Percentiles rank a stretch among this genome's conserved stretches.
These are phyloP conservation scores for Drosophila lini DNA, from an alignment of 1,140 invertebrate genomes.

Conservation along the genomic window DNA sequence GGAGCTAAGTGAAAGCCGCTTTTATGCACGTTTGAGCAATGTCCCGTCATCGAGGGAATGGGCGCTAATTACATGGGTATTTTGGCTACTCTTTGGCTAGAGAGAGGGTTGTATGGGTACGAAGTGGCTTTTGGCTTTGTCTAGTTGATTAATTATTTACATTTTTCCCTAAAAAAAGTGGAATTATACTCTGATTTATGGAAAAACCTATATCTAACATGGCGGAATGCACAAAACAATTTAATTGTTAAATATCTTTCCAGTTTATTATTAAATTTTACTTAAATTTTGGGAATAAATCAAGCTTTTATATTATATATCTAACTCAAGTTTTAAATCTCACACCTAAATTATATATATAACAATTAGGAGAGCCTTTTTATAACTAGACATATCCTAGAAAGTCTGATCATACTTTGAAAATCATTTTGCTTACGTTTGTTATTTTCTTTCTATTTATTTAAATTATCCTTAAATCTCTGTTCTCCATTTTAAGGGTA, in stretches of 20 bases:
- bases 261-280: not conserved
- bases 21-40: slow-evolving; percentile 66
- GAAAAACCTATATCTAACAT: not conserved
- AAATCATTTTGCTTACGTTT: not conserved
- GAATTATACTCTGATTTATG: not conserved
- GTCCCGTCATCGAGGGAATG: slow-evolving; percentile 18
- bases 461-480: not conserved
- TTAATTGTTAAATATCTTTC: not conserved
- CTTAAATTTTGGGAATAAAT: too few species aligned
- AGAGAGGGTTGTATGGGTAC: not conserved
- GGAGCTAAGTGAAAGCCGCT: slow-evolving; percentile 60
- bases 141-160: not conserved
- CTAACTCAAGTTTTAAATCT: too few species aligned
- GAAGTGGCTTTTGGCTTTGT: not conserved
- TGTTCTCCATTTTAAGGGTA: slow-evolving; percentile 7
- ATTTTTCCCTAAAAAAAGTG: too few species aligned
- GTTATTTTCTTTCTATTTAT: not conserved
- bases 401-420: not conserved
- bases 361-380: not conserved
- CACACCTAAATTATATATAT: too few species aligned
- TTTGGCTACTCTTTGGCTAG: slow-evolving; percentile 21
- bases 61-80: slow-evolving; percentile 56
- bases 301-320: too few species aligned
- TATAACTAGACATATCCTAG: not conserved
- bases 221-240: not conserved